phyloP scores from a whole-genome alignment of 2,888 invertebrate species.

The Pollenia griseotomentosa region DNA sequence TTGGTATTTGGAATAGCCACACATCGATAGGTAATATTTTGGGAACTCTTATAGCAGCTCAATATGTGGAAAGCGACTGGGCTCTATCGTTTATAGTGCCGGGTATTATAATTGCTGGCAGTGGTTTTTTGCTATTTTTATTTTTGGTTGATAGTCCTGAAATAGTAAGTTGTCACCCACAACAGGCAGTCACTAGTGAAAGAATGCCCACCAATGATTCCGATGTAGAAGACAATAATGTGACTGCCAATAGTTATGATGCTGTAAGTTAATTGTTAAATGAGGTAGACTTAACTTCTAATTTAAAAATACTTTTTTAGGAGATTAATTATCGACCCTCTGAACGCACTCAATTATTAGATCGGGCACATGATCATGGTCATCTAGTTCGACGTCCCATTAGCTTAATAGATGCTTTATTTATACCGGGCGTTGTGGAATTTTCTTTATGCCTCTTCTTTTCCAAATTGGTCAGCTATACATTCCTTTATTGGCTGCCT shows the following conservation, averaged over 20 bases:
- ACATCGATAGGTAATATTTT: constrained; percentile 98
- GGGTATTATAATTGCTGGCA: constrained; percentile 90
- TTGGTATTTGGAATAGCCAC: constrained; percentile 99
- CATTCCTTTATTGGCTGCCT: constrained; percentile 98
- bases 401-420: constrained; percentile 86
- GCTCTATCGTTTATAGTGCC: constrained; percentile 96
- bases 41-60: constrained; percentile 94
- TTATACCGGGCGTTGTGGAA: constrained; percentile 96
- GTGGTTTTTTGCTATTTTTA: constrained; percentile 91
- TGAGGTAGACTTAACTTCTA: not conserved
- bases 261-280: constrained; percentile 83
- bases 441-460: constrained; percentile 97
- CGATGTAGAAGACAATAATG: constrained; percentile 83
- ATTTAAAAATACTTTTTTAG: constrained; percentile 74
- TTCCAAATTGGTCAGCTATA: constrained; percentile 98
- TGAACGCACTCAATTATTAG: constrained; percentile 83
- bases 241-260: constrained; percentile 65
- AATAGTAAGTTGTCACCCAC: constrained; percentile 86
- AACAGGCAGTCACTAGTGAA: not conserved
- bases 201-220: constrained; percentile 81
- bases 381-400: constrained; percentile 79
- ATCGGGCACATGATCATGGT: constrained; percentile 57
- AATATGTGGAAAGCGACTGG: constrained; percentile 95
- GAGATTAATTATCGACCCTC: constrained; percentile 82
- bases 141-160: constrained; percentile 93